A percentile compares a stretch with the other conserved stretches of the same genome.
Conservation (phyloP, 2,797 vertebrate species). For the Onychomys arenicola region DNA sequence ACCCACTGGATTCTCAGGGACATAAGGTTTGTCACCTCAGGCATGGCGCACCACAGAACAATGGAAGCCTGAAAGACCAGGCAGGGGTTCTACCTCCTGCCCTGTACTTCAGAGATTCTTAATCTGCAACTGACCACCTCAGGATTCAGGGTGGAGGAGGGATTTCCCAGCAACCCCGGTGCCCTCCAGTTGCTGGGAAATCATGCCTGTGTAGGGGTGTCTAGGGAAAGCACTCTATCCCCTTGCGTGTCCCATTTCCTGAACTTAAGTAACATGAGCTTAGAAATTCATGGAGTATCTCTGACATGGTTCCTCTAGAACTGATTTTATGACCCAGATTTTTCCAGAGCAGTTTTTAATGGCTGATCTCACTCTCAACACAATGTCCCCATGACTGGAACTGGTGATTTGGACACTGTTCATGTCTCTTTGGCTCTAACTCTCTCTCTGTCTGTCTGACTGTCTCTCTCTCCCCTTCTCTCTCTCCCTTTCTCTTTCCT, state of each 20-base stretch:
- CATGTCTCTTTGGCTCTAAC: too few relatives aligned
- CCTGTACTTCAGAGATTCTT: background rate
- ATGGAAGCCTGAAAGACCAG: background rate
- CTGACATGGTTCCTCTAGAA: background rate
- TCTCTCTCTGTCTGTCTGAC: background rate
- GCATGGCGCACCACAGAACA: background rate
- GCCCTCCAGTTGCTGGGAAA: background rate
- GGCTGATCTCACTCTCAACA: background rate
- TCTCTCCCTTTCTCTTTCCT: too few relatives aligned
- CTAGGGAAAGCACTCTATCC: background rate
- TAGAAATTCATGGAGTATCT: background rate
- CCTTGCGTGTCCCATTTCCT: background rate
- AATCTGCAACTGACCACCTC: background rate
- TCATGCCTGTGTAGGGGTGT: too few relatives aligned
- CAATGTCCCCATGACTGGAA: too few relatives aligned
- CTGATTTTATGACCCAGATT: background rate
- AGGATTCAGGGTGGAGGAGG: too few relatives aligned
- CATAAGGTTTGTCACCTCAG: background rate
- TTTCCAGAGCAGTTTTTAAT: background rate
- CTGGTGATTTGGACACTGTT: too few relatives aligned
- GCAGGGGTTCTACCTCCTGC: background rate
- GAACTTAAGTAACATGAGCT: background rate
- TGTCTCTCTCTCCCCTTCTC: rapidly evolving
- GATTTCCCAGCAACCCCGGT: background rate
- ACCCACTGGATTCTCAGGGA: too few relatives aligned